Percentiles rank a stretch among this genome's conserved stretches.
phyloP scores from a whole-genome alignment of 2,888 invertebrate species.

The Protodeltote pygarga region DNA sequence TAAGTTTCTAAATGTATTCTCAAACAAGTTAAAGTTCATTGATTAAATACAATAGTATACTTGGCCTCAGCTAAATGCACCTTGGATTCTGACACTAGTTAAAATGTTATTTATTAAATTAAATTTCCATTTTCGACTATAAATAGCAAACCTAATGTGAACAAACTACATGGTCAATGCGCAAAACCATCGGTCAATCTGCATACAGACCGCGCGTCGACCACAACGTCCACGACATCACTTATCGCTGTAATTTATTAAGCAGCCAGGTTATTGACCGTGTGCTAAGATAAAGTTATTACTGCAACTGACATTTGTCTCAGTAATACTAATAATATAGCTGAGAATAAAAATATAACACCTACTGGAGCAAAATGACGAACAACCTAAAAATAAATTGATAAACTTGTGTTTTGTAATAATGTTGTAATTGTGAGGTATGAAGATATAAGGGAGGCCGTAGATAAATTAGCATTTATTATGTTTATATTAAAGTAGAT shows the following conservation, averaged over 20 bases:
- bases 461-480: conserved; percentile 24
- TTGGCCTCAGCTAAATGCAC: no score
- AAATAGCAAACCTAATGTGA: conserved; percentile 7
- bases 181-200: conserved; percentile 17
- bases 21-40: no score
- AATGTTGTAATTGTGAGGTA: conserved; percentile 28
- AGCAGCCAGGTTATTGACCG: conserved; percentile 58
- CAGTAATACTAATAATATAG: conserved; percentile 20
- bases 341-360: conserved; percentile 42
- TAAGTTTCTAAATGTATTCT: no score
- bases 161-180: conserved; percentile 14
- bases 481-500: conserved; percentile 32
- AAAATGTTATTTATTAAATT: conserved; percentile 4
- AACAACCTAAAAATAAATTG: conserved; percentile 26
- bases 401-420: conserved; percentile 36
- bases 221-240: conserved; percentile 33
- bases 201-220: conserved; percentile 40
- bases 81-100: no score
- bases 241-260: conserved; percentile 54
- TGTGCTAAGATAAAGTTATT: conserved; percentile 48
- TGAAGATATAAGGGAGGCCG: conserved; percentile 18
- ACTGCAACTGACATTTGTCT: conserved; percentile 52
- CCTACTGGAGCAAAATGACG: conserved; percentile 5
- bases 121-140: conserved; percentile 21
- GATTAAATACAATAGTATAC: no score